Base-by-base conservation (phyloP, 2,797 vertebrate species). In the Alauda arvensis region DNA sequence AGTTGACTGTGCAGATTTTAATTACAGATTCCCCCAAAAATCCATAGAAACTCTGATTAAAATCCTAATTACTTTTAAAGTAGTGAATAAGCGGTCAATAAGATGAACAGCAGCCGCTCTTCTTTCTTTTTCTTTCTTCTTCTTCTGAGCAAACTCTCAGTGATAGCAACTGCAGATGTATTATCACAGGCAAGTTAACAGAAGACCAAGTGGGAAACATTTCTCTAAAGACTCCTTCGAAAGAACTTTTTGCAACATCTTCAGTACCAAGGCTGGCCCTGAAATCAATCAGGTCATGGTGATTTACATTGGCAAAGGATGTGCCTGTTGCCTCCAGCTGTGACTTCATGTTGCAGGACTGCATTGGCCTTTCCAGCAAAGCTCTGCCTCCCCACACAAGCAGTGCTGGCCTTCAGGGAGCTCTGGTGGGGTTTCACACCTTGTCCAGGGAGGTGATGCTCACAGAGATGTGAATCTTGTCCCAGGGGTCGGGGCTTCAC, bases 11-110 rank as follows among this genome's bases (percentile, higher is more conserved):
- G 62, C 83, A 95, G 95, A 96, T 96, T 96, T 96, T 96, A 96
- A 96, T 96, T 96, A 96, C 95, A 96, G 95, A 96, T 96, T 95
- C 93, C 49, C 67, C 29, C 17, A 86, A 93, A 95, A 95, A 96
- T 96, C 95, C 92, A 96, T 95, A 93, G 88, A 94, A 96, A 89
- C 92, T 88, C 92, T 95, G 94, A 96, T 96, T 95, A 96, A 96
- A 94, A 69, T 88, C 89, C 93, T 94, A 96, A 96, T 95, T 93
- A 94, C 95, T 95, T 96, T 95, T 91, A 95, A 94, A 95, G 94
- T 91, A 92, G 92, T 87, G 91, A 95, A 93, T 93, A 95, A 95
- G 84, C 57, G 49, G 94, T 96, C 95, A 94, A 94, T 95, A 93
- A 91, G 89, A 95, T 83, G 87, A 95, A 95, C 84, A 92, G 85